phyloP scores from a whole-genome alignment of 2,113 vertebrate species.

The Chinchilla lanigera region DNA sequence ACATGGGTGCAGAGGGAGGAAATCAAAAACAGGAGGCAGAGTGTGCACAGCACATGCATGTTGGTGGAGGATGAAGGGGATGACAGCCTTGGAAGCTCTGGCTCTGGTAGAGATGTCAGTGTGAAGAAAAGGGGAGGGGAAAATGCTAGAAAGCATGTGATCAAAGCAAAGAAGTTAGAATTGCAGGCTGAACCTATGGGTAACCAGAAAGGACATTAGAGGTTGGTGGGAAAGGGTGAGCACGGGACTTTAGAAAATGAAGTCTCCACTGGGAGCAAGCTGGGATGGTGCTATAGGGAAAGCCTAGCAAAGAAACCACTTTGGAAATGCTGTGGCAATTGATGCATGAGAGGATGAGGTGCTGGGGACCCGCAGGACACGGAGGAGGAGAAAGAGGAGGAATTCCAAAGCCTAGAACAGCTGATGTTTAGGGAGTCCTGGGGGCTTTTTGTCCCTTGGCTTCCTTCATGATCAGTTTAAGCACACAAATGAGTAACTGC shows the following conservation, averaged over 20 bases:
- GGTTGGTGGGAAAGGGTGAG: too few species aligned
- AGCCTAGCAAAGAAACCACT: neutral
- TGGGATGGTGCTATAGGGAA: neutral
- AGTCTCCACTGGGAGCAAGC: neutral
- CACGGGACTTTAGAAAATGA: neutral
- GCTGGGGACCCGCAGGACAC: neutral
- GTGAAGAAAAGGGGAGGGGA: neutral
- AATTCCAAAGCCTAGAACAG: neutral
- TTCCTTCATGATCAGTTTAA: neutral
- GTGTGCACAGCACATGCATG: rapidly evolving
- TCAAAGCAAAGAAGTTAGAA: neutral
- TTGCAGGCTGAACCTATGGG: neutral
- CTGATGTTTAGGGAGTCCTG: neutral
- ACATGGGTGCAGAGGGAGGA: rapidly evolving
- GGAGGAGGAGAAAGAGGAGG: neutral
- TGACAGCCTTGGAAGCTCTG: neutral
- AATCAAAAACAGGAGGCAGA: neutral
- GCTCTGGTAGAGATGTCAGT: neutral
- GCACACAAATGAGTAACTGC: neutral
- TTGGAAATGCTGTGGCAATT: neutral
- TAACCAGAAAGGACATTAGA: neutral
- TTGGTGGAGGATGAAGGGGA: too few species aligned
- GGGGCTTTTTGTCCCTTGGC: neutral
- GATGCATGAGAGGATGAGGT: neutral
- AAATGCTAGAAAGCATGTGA: neutral